These are phyloP conservation scores for Sepioteuthis lessoniana DNA, from an alignment of 2,888 invertebrate species.

Conservation along the genomic window DNA sequence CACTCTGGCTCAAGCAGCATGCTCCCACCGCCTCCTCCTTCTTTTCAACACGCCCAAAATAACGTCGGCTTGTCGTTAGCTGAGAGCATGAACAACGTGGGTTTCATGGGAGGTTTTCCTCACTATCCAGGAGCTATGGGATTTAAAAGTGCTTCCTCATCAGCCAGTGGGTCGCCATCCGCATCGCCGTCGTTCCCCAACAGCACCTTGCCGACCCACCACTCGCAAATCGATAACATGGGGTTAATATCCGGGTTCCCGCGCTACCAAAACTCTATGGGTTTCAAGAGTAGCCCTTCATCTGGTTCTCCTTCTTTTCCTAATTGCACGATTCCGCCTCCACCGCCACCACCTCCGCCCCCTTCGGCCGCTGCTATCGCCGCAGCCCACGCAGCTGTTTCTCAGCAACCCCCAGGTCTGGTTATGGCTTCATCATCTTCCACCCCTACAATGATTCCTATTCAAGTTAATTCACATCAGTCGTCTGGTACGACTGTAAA, in stretches of 20 bases:
- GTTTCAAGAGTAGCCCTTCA: slow-evolving; percentile 1
- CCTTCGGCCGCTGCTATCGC: not conserved
- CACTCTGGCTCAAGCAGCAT: not conserved
- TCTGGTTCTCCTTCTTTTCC: slow-evolving; percentile 38
- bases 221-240: not conserved
- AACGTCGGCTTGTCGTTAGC: not conserved
- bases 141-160: not conserved
- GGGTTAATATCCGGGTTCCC: not conserved
- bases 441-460: slow-evolving; percentile 45
- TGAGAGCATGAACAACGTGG: not conserved
- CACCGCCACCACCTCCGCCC: not conserved
- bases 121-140: slow-evolving; percentile 15
- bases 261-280: not conserved
- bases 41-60: not conserved
- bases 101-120: not conserved
- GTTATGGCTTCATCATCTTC: slow-evolving; percentile 35
- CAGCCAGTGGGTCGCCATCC: slow-evolving; percentile 37
- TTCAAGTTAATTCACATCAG: slow-evolving; percentile 36
- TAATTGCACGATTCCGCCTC: slow-evolving; percentile 40
- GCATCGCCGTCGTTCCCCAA: not conserved
- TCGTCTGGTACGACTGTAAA: slow-evolving; percentile 12
- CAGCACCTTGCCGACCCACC: not conserved
- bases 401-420: not conserved
- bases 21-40: not conserved
- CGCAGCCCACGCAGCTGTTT: slow-evolving; percentile 41